These are phyloP conservation scores for Mionectes olivaceus DNA, from an alignment of 2,797 vertebrate genomes.

Conservation along the genomic window DNA sequence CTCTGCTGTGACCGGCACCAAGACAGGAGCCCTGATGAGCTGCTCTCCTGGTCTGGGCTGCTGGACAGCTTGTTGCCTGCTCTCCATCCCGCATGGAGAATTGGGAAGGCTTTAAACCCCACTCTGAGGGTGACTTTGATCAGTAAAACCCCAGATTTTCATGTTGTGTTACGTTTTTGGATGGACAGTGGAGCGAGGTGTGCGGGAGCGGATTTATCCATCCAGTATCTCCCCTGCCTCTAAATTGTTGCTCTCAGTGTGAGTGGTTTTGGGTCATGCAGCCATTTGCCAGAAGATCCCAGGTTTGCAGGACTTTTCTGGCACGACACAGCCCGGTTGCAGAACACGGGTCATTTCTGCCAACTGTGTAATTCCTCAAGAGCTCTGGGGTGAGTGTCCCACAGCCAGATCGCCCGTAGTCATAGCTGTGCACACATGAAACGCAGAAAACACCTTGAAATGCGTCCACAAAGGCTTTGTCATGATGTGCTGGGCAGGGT, in stretches of 20 bases:
- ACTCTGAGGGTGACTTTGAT: not conserved
- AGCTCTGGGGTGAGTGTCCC: not conserved
- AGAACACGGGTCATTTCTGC: not conserved
- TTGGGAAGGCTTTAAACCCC: not conserved
- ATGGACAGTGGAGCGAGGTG: not conserved
- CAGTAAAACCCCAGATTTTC: not conserved
- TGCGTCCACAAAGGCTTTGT: not conserved
- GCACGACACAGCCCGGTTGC: rapidly evolving
- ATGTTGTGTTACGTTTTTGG: rapidly evolving
- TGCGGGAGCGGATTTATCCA: not conserved
- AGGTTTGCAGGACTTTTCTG: not conserved
- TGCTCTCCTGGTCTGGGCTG: not conserved
- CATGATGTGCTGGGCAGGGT: not conserved
- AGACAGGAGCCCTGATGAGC: not conserved
- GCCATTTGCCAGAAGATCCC: not conserved
- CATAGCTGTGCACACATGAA: not conserved
- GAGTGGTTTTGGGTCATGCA: not conserved
- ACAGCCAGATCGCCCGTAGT: not conserved
- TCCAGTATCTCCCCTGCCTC: not conserved
- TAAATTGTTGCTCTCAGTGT: not conserved
- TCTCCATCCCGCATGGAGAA: not conserved
- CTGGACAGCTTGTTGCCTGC: not conserved
- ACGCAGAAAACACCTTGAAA: not conserved
- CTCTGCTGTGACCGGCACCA: not conserved
- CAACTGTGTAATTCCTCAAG: not conserved